Base-by-base conservation (phyloP, 2,797 vertebrate genomes). In the Acanthurus lineatus region DNA sequence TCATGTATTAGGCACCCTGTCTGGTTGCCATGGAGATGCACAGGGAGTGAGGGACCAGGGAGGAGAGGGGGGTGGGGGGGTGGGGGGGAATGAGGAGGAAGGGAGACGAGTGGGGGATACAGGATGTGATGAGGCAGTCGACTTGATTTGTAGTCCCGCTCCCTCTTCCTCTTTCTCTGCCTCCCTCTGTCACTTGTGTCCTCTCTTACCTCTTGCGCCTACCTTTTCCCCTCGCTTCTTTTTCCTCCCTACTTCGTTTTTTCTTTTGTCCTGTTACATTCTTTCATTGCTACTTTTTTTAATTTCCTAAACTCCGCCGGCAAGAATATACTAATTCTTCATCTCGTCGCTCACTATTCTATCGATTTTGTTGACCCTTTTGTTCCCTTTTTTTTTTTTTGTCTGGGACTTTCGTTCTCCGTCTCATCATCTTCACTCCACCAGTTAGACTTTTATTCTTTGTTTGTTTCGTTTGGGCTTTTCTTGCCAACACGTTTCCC, bases 11-110 rank as follows among this genome's bases (percentile, higher is more conserved):
- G 95, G 94, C 93, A 93, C 94, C 94, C 94, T 92, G 94, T 95
- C 95, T 96, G 93, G 95, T 96, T 96, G 92, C 95, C 93, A 96
- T 96, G 94, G 95, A 76, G 90, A 96, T 94, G 86, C 93, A 92
- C 91, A 60, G 84, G 88, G 91, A 91, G 90, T 88, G 88, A 89
- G 87, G 88, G 89, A 89, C 85, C 80, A 66, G 80, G 88, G 87
- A 77, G 78, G 77, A 76, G 71, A 42, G 28, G 73, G 87, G 86
- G 81, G 35, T 62, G 86, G 89, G 67, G 51, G 62, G 77, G 25
- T 25, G 25, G 3, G 28, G 28, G 28, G 28, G 28, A 4, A 42
- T 60, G 70, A 83, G 84, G 84, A 85, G 76, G 81, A 80, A 67
- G 86, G 83, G 87, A 84, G 90, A 82, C 65, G 76, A 88, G 87